Base-by-base conservation (phyloP, 2,888 invertebrate species). In the Aleiodes testaceus region DNA sequence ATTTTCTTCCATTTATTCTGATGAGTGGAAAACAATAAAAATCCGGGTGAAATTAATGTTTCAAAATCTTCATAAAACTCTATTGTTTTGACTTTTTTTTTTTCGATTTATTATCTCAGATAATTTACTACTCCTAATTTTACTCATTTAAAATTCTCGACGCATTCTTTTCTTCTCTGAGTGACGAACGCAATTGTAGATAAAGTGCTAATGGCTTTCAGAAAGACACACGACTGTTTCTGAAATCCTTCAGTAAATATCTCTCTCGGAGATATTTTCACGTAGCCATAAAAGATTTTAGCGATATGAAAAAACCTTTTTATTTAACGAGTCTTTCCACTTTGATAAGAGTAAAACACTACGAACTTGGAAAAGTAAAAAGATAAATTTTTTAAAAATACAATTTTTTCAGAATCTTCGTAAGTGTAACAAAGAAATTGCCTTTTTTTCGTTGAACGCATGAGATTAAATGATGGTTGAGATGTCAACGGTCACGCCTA, bases 141-240 rank as follows among this genome's bases (percentile, higher is more conserved):
- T 26, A 26, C 1, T 26, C 26, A 5, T 26, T 26, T 4, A 22
- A 22, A 2, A 22, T 22, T 22, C 4, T 22, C 26, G 5, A 26
- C 5, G 26, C 26, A 26, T 26, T 26, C 5, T 26, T 2, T 1
- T 26, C 26, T 26, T 5, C 26, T 26, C 5, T 26, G 26, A 26
- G 3, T 26, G 26, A 26, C 26, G 26, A 55, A 55, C 6, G 55
- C 1, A 30, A 55, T 55, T 14, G 36, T 30, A 16, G 55, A 55
- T 55, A 36, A 55, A 55, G 55, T 16, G 55, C 36, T 55, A 55
- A 55, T 55, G 55, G 36, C 55, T 30, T 26, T 36, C 30, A 55
- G 5, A 26, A 55, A 53, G 26, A 20, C 3, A 20, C 11, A 26
- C 20, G 11, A 53, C 22, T 53, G 36, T 55, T 55, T 36, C 16